Evolutionary conservation across 2,888 invertebrate species (phyloP).

Genomic region (Meteorus colon): DNA sequence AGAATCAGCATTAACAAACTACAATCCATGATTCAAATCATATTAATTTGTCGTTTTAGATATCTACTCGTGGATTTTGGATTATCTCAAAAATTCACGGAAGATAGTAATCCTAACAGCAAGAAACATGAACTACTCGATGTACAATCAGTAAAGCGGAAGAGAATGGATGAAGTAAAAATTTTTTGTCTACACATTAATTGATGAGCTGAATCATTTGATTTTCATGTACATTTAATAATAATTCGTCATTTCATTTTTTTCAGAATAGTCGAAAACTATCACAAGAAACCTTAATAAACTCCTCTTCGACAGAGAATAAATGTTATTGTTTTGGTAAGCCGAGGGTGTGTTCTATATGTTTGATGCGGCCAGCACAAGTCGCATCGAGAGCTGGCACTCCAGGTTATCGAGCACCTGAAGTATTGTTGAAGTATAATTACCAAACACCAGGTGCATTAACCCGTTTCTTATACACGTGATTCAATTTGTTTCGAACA

Average conservation of each 20-base stretch:
- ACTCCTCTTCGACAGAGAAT: constrained; percentile 52
- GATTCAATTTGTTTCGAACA: not conserved
- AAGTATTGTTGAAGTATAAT: constrained; percentile 86
- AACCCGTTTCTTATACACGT: not conserved
- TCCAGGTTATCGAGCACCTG: constrained; percentile 91
- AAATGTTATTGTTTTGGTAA: constrained; percentile 82
- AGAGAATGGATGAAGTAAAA: constrained; percentile 64
- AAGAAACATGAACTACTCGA: constrained; percentile 38
- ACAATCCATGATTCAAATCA: not conserved
- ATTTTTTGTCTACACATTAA: constrained; percentile 12
- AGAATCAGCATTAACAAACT: too few species aligned
- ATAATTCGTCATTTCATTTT: not conserved
- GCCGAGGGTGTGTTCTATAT: constrained; percentile 81
- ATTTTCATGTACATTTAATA: not conserved
- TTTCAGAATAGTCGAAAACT: constrained; percentile 12
- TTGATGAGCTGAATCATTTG: constrained; percentile 3
- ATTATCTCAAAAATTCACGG: constrained; percentile 81
- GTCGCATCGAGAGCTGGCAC: constrained; percentile 90
- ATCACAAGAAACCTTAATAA: constrained; percentile 42
- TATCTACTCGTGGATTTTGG: constrained; percentile 93
- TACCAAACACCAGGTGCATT: constrained; percentile 82
- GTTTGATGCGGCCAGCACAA: constrained; percentile 79
- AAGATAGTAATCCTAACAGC: constrained; percentile 50
- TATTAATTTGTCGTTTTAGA: constrained; percentile 69
- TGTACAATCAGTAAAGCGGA: constrained; percentile 57